Base-by-base conservation (phyloP, 2,113 vertebrate genomes). In the Corythornis vintsioides region DNA sequence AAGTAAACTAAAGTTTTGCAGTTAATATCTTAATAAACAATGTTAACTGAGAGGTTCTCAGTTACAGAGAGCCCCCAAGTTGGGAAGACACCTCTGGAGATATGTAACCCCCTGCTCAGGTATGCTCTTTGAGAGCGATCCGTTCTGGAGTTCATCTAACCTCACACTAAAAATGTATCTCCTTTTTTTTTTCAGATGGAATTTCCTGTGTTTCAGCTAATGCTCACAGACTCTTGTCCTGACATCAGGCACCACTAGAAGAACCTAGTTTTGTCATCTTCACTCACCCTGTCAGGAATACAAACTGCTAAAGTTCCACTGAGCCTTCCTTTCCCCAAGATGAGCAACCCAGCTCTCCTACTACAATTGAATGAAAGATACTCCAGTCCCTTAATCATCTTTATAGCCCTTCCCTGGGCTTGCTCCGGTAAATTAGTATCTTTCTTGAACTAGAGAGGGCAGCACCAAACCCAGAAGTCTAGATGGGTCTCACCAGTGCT, bases 1-100 rank as follows among this genome's bases (percentile, higher is more conserved):
- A 92, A 67, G 22, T 16, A 74, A 92, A 77, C 16, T 11, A 16
- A 53, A 94, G 48, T 61, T 83, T 84, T 86, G 61, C 48, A n/a
- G 15, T 82, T 59, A 60, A 33, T 76, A 29, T 73, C 24, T 65
- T 21, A 61, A 2, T 1, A 67, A 4, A 17, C 10, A 13, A 6
- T 64, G 22, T 80, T 92, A n/a, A 19, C 40, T 91, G 10, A 12
- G 72, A 86, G 43, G 9, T 73, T 78, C 28, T 63, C 31, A 15
- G 52, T 76, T 67, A 35, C 16, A 19, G 35, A 48, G 40, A 74
- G 26, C 8, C 4, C 69, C 15, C 2, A 29, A 33, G 24, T 8
- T 52, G 52, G 13, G 52, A 86, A 60, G 8, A 21, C 7, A 35
- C 4, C 25, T 73, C n/a, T 73, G 25, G 26, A 86, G 29, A 73